Evolutionary conservation across 2,797 vertebrate genomes (phyloP).

Genomic region (Phrynocephalus forsythii): DNA sequence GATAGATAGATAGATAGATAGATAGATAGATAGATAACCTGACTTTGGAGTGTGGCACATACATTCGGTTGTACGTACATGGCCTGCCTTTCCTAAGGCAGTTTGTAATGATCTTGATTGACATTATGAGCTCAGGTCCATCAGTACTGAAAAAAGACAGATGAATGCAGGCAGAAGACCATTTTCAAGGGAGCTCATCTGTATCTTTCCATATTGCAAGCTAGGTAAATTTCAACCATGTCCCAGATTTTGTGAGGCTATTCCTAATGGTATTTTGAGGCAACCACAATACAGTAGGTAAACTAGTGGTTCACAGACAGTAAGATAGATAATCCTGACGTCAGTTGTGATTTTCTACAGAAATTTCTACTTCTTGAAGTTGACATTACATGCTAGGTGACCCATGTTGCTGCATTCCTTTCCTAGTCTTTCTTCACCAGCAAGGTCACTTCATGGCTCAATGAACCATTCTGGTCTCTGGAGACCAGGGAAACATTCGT

Average conservation of each 20-base stretch:
- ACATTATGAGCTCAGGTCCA: not conserved
- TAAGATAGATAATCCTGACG: constrained; percentile 52
- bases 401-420: constrained; percentile 40
- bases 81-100: no score
- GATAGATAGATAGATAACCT: not conserved
- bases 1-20: not conserved
- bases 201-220: not conserved
- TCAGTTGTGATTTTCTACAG: constrained; percentile 45
- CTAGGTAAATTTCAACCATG: not conserved
- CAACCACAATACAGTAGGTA: constrained; percentile 37
- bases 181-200: not conserved
- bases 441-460: constrained; percentile 25
- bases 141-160: not conserved
- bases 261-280: constrained; percentile 47
- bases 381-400: constrained; percentile 49
- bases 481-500: constrained; percentile 21
- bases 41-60: not conserved
- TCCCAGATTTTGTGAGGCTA: not conserved
- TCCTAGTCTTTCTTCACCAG: constrained; percentile 25
- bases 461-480: not conserved
- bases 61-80: not conserved
- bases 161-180: not conserved
- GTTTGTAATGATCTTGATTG: not conserved
- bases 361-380: constrained; percentile 41
- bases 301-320: constrained; percentile 50